These are phyloP conservation scores for Antitype chi DNA, from an alignment of 2,888 invertebrate genomes.

Conservation along the genomic window DNA sequence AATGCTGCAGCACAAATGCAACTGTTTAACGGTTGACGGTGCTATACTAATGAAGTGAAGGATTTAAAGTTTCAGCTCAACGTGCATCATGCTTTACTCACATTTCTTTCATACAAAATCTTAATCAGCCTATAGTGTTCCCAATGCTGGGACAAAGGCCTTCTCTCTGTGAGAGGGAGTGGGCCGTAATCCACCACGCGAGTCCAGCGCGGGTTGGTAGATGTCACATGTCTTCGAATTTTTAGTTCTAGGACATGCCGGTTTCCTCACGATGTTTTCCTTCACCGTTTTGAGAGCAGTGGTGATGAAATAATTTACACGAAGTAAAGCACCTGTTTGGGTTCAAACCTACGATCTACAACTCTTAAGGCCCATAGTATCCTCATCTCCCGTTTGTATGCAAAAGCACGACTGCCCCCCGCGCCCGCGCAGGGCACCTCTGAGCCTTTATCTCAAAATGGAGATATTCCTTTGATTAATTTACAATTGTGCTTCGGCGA, in stretches of 20 bases:
- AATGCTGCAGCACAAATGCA: conserved; percentile 12
- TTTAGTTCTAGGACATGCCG: background rate
- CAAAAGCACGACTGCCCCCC: too few relatives aligned
- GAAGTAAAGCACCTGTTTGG: too few relatives aligned
- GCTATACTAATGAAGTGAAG: conserved; percentile 3
- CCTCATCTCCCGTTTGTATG: too few relatives aligned
- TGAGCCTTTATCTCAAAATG: too few relatives aligned
- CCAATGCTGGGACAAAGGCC: background rate
- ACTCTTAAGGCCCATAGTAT: too few relatives aligned
- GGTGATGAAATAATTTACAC: too few relatives aligned
- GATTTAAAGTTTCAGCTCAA: background rate
- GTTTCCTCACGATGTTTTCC: too few relatives aligned
- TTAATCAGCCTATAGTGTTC: background rate
- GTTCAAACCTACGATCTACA: too few relatives aligned
- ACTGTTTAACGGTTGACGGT: conserved; percentile 18
- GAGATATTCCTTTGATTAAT: too few relatives aligned
- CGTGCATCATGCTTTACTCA: background rate
- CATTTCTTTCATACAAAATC: background rate
- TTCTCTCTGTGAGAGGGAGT: background rate
- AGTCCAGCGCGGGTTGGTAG: background rate
- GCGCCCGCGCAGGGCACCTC: too few relatives aligned
- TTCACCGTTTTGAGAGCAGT: background rate
- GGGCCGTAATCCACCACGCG: background rate
- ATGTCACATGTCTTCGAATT: background rate
- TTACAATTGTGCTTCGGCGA: too few relatives aligned